These are phyloP conservation scores for Hystrix brachyura DNA, from an alignment of 2,113 vertebrate genomes.

Conservation along the genomic window DNA sequence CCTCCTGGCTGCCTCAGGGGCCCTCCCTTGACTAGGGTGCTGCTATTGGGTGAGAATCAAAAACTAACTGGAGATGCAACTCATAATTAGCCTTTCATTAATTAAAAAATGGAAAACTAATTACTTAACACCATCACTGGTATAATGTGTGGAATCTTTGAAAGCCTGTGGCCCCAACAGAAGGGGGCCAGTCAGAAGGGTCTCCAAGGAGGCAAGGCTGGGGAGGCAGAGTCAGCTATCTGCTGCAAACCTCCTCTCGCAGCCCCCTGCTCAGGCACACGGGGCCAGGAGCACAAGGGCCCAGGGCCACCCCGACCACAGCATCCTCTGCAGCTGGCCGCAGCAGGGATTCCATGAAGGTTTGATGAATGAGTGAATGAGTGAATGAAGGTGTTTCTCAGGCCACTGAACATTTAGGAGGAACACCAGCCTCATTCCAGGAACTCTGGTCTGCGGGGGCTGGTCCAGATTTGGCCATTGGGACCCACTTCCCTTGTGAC, in stretches of 20 bases:
- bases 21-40: accelerated
- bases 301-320: background rate
- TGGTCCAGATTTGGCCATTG: accelerated
- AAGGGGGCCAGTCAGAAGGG: background rate
- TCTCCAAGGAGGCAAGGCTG: background rate
- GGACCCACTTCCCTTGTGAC: no score
- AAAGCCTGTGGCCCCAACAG: accelerated
- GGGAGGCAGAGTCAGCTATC: accelerated
- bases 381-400: background rate
- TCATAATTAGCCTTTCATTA: constrained; percentile 54
- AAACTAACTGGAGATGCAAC: background rate
- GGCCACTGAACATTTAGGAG: accelerated
- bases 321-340: background rate
- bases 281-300: accelerated
- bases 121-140: background rate
- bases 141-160: background rate
- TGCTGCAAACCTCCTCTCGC: background rate
- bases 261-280: background rate
- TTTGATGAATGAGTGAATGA: background rate
- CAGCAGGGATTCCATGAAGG: accelerated
- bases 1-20: accelerated
- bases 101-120: constrained; percentile 62
- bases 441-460: background rate
- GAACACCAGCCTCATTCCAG: background rate
- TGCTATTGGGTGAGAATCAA: accelerated